These are phyloP conservation scores for Leuctra nigra DNA, from an alignment of 2,888 invertebrate genomes.

Conservation along the genomic window DNA sequence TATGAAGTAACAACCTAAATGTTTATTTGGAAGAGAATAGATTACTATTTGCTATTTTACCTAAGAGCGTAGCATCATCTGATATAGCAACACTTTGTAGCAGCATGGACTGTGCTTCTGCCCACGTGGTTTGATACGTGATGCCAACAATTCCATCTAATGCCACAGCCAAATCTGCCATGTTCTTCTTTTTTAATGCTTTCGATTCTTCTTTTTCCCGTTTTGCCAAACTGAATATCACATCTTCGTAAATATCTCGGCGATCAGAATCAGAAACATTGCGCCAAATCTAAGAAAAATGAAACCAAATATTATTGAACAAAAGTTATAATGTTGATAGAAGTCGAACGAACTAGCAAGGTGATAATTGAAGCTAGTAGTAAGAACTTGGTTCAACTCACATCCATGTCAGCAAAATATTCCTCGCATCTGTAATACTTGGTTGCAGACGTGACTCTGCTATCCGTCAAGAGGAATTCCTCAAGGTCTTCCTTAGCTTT, in stretches of 20 bases:
- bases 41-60: too few relatives aligned
- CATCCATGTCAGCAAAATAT: slow-evolving; percentile 68
- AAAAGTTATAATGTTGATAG: background rate
- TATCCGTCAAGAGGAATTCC: slow-evolving; percentile 80
- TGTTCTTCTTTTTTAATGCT: slow-evolving; percentile 83
- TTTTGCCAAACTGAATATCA: slow-evolving; percentile 84
- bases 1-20: too few relatives aligned
- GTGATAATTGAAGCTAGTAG: background rate
- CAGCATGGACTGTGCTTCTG: slow-evolving; percentile 91
- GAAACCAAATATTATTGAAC: background rate
- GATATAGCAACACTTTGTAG: slow-evolving; percentile 90
- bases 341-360: background rate
- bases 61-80: slow-evolving; percentile 75
- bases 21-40: too few relatives aligned
- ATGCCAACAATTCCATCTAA: slow-evolving; percentile 94
- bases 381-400: slow-evolving; percentile 32
- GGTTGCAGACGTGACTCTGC: slow-evolving; percentile 82
- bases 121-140: slow-evolving; percentile 92
- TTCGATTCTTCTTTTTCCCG: slow-evolving; percentile 93
- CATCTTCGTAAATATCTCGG: slow-evolving; percentile 93
- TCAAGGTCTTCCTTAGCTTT: slow-evolving; percentile 95
- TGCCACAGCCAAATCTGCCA: slow-evolving; percentile 92
- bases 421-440: slow-evolving; percentile 92
- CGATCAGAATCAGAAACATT: slow-evolving; percentile 87
- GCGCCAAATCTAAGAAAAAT: slow-evolving; percentile 60